A percentile compares a stretch with the other conserved stretches of the same genome.
Conservation (phyloP, 2,797 vertebrate species). For the Luscinia megarhynchos region DNA sequence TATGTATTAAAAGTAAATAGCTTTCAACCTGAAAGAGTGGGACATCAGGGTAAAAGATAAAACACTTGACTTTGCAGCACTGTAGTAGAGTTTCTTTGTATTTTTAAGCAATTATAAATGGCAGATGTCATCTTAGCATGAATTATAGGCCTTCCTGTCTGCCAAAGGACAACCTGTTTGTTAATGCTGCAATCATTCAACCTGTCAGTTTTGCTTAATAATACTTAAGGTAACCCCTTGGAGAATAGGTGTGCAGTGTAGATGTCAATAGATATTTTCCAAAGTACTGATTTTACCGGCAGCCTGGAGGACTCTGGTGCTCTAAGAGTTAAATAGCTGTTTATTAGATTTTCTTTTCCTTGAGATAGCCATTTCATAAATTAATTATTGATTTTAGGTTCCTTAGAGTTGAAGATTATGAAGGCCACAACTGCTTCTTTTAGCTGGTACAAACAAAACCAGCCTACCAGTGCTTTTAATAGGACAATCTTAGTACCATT, state of each 20-base stretch:
- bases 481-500: neutral
- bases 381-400: neutral
- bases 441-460: neutral
- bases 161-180: constrained; percentile 32
- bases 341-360: neutral
- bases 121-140: constrained; percentile 40
- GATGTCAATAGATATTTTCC: neutral
- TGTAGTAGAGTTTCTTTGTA: neutral
- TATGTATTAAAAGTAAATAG: neutral
- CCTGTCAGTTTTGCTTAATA: constrained; percentile 36
- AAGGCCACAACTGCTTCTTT: neutral
- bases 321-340: constrained; percentile 27
- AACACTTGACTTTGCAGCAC: neutral
- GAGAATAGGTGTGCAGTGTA: neutral
- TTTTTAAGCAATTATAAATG: constrained; percentile 48
- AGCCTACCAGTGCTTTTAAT: neutral
- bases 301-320: neutral
- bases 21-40: neutral
- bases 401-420: neutral
- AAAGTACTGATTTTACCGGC: neutral
- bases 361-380: neutral
- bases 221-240: constrained; percentile 27
- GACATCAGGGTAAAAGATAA: neutral
- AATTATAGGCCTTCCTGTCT: neutral
- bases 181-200: constrained; percentile 27